A percentile compares a stretch with the other conserved stretches of the same genome.
phyloP scores from a whole-genome alignment of 1,140 invertebrate species.

The Mya arenaria region DNA sequence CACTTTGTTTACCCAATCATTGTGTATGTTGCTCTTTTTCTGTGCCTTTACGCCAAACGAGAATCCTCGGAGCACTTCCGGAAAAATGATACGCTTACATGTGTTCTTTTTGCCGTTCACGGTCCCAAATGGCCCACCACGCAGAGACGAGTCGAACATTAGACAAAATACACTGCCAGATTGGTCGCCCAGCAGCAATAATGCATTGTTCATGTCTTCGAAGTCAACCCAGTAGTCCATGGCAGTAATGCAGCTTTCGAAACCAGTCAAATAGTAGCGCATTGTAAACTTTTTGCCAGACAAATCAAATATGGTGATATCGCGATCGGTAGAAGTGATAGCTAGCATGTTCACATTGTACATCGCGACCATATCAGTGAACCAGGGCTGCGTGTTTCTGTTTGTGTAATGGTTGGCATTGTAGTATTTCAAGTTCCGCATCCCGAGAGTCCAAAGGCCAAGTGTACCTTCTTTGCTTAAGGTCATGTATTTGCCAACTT shows the following conservation, averaged over 20 bases:
- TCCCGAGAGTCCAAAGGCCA: constrained; percentile 68
- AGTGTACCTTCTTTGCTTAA: constrained; percentile 70
- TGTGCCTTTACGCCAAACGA: constrained; percentile 59
- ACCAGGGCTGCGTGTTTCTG: constrained; percentile 65
- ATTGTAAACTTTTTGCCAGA: constrained; percentile 64
- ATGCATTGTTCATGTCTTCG: constrained; percentile 57
- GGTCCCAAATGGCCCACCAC: constrained; percentile 66
- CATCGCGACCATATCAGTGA: constrained; percentile 70
- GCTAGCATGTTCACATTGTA: constrained; percentile 75
- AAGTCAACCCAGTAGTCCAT: constrained; percentile 75
- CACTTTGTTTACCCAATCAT: constrained; percentile 73
- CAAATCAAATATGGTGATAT: constrained; percentile 72
- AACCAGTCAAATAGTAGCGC: constrained; percentile 62
- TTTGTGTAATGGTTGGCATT: constrained; percentile 46
- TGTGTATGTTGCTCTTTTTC: constrained; percentile 62
- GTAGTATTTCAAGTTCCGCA: constrained; percentile 64
- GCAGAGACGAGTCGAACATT: constrained; percentile 63
- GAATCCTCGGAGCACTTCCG: constrained; percentile 65
- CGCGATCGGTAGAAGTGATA: constrained; percentile 69
- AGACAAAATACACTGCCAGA: constrained; percentile 68
- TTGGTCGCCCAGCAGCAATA: constrained; percentile 73
- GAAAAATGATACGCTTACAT: constrained; percentile 60
- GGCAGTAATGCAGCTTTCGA: constrained; percentile 65
- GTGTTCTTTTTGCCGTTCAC: constrained; percentile 55
- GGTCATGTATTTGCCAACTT: constrained; percentile 65